Percentiles rank a stretch among this genome's conserved stretches.
Conservation (phyloP, 64 coral and sea anemone species). For the Platygyra sinensis region DNA sequence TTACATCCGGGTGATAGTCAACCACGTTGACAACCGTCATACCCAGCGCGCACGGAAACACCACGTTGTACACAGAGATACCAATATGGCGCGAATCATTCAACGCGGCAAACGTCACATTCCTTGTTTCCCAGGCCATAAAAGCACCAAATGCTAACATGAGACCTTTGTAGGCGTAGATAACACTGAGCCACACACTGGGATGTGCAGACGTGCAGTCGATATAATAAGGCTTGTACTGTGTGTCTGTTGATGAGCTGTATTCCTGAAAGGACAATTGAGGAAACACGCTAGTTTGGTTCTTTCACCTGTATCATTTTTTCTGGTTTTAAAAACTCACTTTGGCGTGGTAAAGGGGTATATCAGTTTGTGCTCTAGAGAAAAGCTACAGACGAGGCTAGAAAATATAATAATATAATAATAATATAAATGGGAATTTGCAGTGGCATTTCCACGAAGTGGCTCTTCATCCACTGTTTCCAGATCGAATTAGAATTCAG, state of each 20-base stretch:
- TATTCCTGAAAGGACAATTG: neutral
- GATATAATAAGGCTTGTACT: constrained; percentile 18
- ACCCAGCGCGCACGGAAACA: constrained; percentile 55
- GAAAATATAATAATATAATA: too few species aligned
- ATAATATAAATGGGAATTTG: too few species aligned
- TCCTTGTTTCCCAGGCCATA: constrained; percentile 67
- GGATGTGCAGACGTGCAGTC: constrained; percentile 19
- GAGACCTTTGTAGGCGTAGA: constrained; percentile 42
- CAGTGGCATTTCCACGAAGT: too few species aligned
- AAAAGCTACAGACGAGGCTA: too few species aligned
- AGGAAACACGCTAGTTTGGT: neutral
- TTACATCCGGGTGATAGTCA: constrained; percentile 32
- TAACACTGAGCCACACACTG: neutral
- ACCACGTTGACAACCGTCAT: constrained; percentile 51
- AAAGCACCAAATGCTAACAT: constrained; percentile 60
- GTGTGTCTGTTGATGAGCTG: neutral
- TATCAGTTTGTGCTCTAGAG: too few species aligned
- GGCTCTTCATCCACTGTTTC: too few species aligned
- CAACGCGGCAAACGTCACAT: constrained; percentile 33
- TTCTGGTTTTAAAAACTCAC: too few species aligned
- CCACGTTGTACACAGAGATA: constrained; percentile 54
- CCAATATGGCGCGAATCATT: constrained; percentile 61
- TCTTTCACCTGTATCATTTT: too few species aligned
- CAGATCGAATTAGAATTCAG: too few species aligned
- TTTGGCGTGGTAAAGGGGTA: too few species aligned